Base-by-base conservation (phyloP, 2,888 invertebrate genomes). In the Polyploca ridens region DNA sequence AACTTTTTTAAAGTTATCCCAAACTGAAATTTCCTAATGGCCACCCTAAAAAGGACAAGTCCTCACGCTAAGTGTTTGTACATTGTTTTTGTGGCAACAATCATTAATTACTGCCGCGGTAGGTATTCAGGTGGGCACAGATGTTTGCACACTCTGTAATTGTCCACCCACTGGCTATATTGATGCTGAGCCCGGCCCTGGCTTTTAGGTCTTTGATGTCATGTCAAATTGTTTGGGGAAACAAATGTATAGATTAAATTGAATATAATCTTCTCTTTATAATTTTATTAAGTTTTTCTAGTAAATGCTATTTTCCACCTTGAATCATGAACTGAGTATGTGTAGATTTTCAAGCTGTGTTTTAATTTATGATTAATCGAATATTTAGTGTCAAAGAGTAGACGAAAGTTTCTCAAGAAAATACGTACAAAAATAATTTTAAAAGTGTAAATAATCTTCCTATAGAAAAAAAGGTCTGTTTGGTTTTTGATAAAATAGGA, bases 31-130 rank as follows among this genome's bases (percentile, higher is more conserved):
- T 57, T 62, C 62, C 33, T 33, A 66, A 75, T 84, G 73, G 82
- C 64, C 79, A 76, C 83, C 73, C 66, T 72, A 73, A 72, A 84
- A 89, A 88, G 82, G 88, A 89, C 89, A 87, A 85, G 84, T 87
- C 80, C 75, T 77, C 75, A 81, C 77, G 72, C 79, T 78, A 75
- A 83, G 85, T 83, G 87, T 86, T 87, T 79, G 85, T 84, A 87
- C 88, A 90, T 93, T 91, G 93, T 92, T 91, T 91, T 89, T 88
- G 88, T 80, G 77, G 72, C 77, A 81, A 77, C 83, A 78, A 84
- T 83, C 86, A 90, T 91, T 89, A 90, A 90, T 90, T 89, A 89
- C 79, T 66, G 75, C 74, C 77, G 74, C 69, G 74, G 80, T 78
- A 83, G 81, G 82, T 78, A 85, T 82, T 87, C 82, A 85, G 85